A percentile compares a stretch with the other conserved stretches of the same genome.
Evolutionary conservation across 1,140 invertebrate species (phyloP).

Genomic region (Campodea augens): DNA sequence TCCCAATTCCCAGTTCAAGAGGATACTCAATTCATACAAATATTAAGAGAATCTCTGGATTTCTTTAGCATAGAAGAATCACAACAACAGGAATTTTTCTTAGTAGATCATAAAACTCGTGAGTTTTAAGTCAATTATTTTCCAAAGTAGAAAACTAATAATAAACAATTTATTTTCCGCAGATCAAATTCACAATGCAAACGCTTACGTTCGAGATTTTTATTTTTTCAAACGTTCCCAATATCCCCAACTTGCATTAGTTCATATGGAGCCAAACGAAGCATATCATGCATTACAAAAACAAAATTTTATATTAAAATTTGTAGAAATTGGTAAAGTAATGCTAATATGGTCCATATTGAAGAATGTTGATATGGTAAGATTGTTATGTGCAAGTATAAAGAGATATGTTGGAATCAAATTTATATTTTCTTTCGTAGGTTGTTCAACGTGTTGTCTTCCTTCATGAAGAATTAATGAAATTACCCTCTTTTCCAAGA

Average conservation of each 20-base stretch:
- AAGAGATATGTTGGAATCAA: background rate
- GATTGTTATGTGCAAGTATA: too few relatives aligned
- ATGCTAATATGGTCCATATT: constrained; percentile 72
- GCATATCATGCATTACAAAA: constrained; percentile 81
- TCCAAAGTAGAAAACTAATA: constrained; percentile 9
- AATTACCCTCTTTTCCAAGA: constrained; percentile 91
- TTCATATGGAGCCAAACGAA: constrained; percentile 78
- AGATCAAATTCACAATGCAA: constrained; percentile 89
- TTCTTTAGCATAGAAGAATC: constrained; percentile 92
- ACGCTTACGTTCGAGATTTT: constrained; percentile 86
- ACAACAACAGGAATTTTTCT: constrained; percentile 73
- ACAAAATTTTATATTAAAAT: constrained; percentile 83
- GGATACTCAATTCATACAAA: constrained; percentile 93
- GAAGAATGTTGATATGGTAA: constrained; percentile 72
- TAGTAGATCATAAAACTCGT: constrained; percentile 97
- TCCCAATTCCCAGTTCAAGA: constrained; percentile 97
- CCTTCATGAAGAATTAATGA: constrained; percentile 96
- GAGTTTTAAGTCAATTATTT: constrained; percentile 25
- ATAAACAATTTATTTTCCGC: constrained; percentile 3
- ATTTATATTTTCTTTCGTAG: constrained; percentile 25
- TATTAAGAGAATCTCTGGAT: constrained; percentile 86
- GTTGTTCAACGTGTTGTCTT: constrained; percentile 92
- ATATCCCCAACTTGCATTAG: constrained; percentile 89
- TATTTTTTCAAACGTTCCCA: constrained; percentile 98
- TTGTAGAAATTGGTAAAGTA: constrained; percentile 93